Conservation (phyloP, 2,888 invertebrate species). For the Hetaerina titia region DNA sequence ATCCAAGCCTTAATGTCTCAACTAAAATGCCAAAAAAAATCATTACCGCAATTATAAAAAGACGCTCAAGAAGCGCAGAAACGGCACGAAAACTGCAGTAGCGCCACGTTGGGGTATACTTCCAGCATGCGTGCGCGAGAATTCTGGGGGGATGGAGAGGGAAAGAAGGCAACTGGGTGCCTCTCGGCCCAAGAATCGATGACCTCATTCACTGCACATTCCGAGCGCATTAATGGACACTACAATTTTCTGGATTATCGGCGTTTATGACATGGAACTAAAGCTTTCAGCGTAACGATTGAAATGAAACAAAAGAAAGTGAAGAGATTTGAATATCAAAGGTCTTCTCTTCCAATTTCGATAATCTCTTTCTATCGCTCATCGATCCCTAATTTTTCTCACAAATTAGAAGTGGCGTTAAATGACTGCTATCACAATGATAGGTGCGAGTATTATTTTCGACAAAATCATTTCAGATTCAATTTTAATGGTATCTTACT, state of each 20-base stretch:
- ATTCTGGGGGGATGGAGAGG: neutral
- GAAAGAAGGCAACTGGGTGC: neutral
- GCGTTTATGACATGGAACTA: neutral
- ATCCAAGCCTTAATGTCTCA: neutral
- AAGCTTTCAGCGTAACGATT: neutral
- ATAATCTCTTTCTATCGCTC: too few relatives aligned
- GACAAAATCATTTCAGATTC: too few relatives aligned
- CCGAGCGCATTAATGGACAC: conserved; percentile 53
- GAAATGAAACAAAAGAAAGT: neutral
- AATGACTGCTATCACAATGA: too few relatives aligned
- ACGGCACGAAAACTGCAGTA: neutral
- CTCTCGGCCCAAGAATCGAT: conserved; percentile 41
- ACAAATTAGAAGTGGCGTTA: too few relatives aligned
- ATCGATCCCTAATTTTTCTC: too few relatives aligned
- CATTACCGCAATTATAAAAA: neutral
- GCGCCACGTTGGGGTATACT: conserved; percentile 8
- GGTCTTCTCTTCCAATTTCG: too few relatives aligned
- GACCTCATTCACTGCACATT: conserved; percentile 56
- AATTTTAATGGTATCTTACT: too few relatives aligned
- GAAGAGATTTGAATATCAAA: too few relatives aligned
- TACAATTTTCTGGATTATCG: conserved; percentile 47
- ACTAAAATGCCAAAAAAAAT: neutral
- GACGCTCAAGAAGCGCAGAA: neutral
- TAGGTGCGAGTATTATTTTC: too few relatives aligned
- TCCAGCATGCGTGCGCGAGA: neutral